Base-by-base conservation (phyloP, 1,140 invertebrate species). In the Drosophila lini region DNA sequence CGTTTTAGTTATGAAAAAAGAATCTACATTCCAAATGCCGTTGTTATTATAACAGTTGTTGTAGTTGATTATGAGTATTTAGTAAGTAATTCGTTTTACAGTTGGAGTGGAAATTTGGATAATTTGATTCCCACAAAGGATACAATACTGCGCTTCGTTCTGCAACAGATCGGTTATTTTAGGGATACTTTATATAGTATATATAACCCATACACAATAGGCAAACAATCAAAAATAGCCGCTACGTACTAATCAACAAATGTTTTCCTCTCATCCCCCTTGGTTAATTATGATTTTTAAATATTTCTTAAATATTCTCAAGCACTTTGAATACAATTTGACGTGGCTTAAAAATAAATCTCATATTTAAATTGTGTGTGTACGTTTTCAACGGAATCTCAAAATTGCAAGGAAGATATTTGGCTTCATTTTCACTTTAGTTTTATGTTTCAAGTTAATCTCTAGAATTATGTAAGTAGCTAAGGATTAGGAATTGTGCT, bases 361-460 rank as follows among this genome's bases (percentile, higher is more conserved):
- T 50, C 44, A 42, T 71, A 58, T 62, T 74, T 84, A 58, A 82
- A 73, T 84, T 88, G 83, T 88, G 83, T 88, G 83, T 88, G 83
- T 88, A 83, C 80, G 74, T 86, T 86, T 86, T 88, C 68, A 86
- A 86, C 83, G 83, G 83, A 86, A 86, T 86, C 83, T 86, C 83
- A 83, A 83, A 55, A 88, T 86, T 86, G 83, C 83, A 86, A 88
- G 83, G 83, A 86, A 86, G 83, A 88, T 86, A 64, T 89, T 86
- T 86, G 83, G 73, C 73, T 80, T 78, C 59, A 48, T 28, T 22
- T 55, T 78, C 42, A 15, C 31, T 71, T 52, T 64, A 15, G 44
- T 28, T 28, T 63, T 62, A 6, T 32, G 48, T 16, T 48, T 19
- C 15, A 50, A 36, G 22, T 47, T 52, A 44, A 79, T 11, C 11